Base-by-base conservation (phyloP, 2,113 vertebrate genomes). In the Mirounga angustirostris region DNA sequence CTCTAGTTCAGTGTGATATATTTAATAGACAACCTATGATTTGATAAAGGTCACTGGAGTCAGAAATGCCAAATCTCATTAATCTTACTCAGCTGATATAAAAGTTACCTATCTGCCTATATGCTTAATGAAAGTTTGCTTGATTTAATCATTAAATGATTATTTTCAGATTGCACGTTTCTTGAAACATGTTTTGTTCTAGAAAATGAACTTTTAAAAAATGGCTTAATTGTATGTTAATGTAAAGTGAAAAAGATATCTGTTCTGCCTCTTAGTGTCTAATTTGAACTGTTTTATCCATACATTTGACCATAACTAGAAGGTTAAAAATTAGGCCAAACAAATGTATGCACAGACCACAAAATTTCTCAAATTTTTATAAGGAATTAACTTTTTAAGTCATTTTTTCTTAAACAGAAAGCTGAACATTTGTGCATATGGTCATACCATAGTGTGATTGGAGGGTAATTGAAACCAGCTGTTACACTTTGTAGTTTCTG, bases 401-500 rank as follows among this genome's bases (percentile, higher is more conserved):
- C 78, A 88, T 97, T 71, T 95, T 71, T 95, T 98, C 97, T 98
- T 97, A 97, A 97, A 97, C 86, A 88, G 93, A 98, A 99, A 98
- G 67, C 89, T 96, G 87, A 95, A 89, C 92, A 96, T 98, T 97
- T 98, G 89, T 98, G 96, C 97, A 96, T 97, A 81, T 93, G 98
- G 98, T 95, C 95, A 98, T 87, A 97, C 95, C 94, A 59, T 78
- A 98, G 95, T 97, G 98, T 6, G 50, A 79, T 54, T 54, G 50
- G 33, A 98, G 97, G 94, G 98, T 99, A 99, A 99, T 98, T 98
- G 91, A 97, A 79, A 98, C 98, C 99, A 99, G 98, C 97, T 99
- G 99, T 98, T 98, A 69, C 1, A 50, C 73, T 97, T 91, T 91
- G 97, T 92, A 96, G 97, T 98, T 98, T 97, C 97, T 98, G 97